Conservation (phyloP, 2,888 invertebrate genomes). For the Myopa testacea region DNA sequence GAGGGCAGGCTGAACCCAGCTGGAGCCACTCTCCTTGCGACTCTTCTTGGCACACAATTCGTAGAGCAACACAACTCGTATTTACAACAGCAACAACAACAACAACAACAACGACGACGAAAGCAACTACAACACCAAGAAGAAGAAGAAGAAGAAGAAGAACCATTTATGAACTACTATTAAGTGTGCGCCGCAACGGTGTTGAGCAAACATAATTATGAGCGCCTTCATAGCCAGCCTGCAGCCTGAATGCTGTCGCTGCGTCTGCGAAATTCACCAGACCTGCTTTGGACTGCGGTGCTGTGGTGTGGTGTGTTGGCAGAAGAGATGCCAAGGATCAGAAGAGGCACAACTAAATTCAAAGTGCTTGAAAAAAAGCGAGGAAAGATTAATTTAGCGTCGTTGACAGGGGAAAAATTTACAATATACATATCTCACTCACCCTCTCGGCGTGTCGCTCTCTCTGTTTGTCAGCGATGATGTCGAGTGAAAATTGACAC, state of each 20-base stretch:
- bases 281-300: neutral
- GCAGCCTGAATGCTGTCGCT: neutral
- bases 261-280: constrained; percentile 6
- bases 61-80: too few relatives aligned
- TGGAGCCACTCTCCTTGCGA: neutral
- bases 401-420: neutral
- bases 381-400: neutral
- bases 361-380: neutral
- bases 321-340: neutral
- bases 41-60: neutral
- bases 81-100: constrained; percentile 9
- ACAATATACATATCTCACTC: neutral
- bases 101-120: constrained; percentile 9
- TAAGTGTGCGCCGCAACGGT: constrained; percentile 14
- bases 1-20: too few relatives aligned
- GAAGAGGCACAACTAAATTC: neutral
- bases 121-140: constrained; percentile 5
- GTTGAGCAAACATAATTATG: constrained; percentile 34
- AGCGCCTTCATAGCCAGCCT: constrained; percentile 2
- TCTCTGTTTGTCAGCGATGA: neutral
- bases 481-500: constrained; percentile 31
- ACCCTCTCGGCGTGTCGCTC: neutral
- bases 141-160: neutral
- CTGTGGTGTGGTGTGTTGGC: neutral
- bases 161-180: constrained; percentile 21